Evolutionary conservation across 92 coral and sea anemone genomes (phyloP).

Genomic region (Pocillopora meandrina): DNA sequence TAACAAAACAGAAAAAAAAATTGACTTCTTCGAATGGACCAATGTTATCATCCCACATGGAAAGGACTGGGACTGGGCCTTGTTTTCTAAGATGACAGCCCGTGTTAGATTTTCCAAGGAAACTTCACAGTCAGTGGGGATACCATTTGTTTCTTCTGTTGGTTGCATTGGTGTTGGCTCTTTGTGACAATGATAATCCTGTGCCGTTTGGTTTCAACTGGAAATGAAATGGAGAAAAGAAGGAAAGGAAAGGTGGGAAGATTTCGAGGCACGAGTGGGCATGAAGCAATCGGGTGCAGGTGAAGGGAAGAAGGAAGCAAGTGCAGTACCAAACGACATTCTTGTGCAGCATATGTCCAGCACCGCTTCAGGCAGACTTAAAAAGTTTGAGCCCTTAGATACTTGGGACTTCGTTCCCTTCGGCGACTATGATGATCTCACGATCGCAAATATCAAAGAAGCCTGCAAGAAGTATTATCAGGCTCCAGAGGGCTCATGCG

Average conservation of each 20-base stretch:
- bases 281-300: conserved; percentile 51
- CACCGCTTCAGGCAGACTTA: conserved; percentile 50
- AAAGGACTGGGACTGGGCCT: conserved; percentile 28
- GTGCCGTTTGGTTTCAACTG: background rate
- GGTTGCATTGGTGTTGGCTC: too few species aligned
- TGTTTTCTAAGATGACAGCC: background rate
- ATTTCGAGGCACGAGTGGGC: conserved; percentile 66
- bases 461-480: conserved; percentile 59
- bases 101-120: too few species aligned
- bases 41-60: conserved; percentile 45
- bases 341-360: conserved; percentile 65
- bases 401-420: conserved; percentile 61
- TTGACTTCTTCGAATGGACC: conserved; percentile 6
- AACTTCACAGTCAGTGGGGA: too few species aligned
- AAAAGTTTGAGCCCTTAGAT: conserved; percentile 63
- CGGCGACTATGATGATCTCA: conserved; percentile 54
- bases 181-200: too few species aligned
- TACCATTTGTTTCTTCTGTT: too few species aligned
- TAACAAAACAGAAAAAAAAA: background rate
- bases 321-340: conserved; percentile 46
- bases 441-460: conserved; percentile 48
- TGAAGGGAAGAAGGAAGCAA: conserved; percentile 37
- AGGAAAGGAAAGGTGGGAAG: conserved; percentile 61
- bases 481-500: conserved; percentile 22
- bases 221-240: conserved; percentile 53